Percentiles rank a stretch among this genome's conserved stretches.
These are phyloP conservation scores for Fragum whitleyi DNA, from an alignment of 2,888 invertebrate species.

Conservation along the genomic window DNA sequence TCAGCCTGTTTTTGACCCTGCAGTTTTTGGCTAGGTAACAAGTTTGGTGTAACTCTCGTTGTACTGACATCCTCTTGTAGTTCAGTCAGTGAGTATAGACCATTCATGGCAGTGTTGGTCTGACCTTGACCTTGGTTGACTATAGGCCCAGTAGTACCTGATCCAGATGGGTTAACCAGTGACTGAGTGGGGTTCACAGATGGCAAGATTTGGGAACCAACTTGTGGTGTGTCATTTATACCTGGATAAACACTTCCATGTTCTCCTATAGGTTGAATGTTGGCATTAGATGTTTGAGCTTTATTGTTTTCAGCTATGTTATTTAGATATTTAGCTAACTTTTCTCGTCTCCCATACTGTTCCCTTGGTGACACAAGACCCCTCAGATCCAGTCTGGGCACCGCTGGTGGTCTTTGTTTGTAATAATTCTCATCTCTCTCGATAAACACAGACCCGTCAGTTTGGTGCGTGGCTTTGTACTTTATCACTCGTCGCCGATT, in stretches of 20 bases:
- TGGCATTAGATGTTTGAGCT: neutral
- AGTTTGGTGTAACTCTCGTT: neutral
- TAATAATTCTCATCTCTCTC: conserved; percentile 2
- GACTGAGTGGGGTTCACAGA: conserved; percentile 11
- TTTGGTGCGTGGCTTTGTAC: conserved; percentile 50
- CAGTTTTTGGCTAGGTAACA: neutral
- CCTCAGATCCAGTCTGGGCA: conserved; percentile 65
- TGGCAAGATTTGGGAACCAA: conserved; percentile 5
- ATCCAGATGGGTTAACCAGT: conserved; percentile 7
- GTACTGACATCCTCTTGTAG: neutral
- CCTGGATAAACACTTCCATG: neutral
- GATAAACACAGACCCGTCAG: conserved; percentile 55
- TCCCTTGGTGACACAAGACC: conserved; percentile 32
- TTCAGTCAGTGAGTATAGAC: neutral
- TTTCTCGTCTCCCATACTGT: conserved; percentile 4
- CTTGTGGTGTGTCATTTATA: neutral
- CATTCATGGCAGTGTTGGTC: neutral
- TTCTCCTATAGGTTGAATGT: neutral
- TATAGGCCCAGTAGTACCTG: conserved; percentile 3
- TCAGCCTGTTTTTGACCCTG: neutral
- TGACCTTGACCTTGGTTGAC: neutral
- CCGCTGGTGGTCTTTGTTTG: conserved; percentile 17
- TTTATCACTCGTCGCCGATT: conserved; percentile 36
- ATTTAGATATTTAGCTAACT: neutral
- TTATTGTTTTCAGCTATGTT: conserved; percentile 29